Evolutionary conservation across 2,888 invertebrate species (phyloP).

Genomic region (Oscheius sp.): DNA sequence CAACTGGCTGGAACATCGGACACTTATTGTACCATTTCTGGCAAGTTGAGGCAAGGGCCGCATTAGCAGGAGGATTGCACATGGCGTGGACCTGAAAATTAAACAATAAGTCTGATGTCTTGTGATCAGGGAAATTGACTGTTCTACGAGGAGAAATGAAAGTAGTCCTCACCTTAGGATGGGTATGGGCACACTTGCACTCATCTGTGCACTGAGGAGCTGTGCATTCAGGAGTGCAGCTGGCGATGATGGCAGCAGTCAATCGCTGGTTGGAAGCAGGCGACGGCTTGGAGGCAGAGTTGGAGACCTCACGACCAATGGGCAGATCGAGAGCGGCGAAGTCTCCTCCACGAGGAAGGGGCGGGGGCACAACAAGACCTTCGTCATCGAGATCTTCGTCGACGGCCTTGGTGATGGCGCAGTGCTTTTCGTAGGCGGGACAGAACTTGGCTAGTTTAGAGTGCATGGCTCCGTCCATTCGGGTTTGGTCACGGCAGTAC

Average conservation of each 20-base stretch:
- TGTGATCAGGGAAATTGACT: neutral
- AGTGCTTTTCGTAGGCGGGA: conserved; percentile 66
- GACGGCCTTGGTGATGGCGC: conserved; percentile 47
- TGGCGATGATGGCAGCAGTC: conserved; percentile 61
- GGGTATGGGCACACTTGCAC: conserved; percentile 66
- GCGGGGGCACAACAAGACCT: conserved; percentile 61
- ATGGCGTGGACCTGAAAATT: conserved; percentile 58
- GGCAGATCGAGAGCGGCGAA: conserved; percentile 57
- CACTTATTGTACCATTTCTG: conserved; percentile 68
- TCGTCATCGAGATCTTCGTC: neutral
- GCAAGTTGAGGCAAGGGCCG: conserved; percentile 62
- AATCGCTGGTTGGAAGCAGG: conserved; percentile 40
- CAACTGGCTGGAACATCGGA: conserved; percentile 66
- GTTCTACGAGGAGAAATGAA: neutral
- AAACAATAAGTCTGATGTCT: neutral
- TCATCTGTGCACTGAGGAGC: conserved; percentile 62
- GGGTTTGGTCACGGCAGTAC: conserved; percentile 55
- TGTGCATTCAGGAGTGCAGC: conserved; percentile 64
- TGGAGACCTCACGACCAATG: conserved; percentile 40
- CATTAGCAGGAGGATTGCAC: conserved; percentile 67
- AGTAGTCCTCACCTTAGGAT: conserved; percentile 47
- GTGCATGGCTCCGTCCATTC: conserved; percentile 47
- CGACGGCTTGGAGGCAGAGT: conserved; percentile 8
- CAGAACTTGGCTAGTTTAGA: conserved; percentile 66
- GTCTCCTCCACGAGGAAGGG: conserved; percentile 60